Evolutionary conservation across 2,113 vertebrate species (phyloP), one percentile per base, ranked within the genome.

Genomic region (Tonatia bakeri): DNA sequence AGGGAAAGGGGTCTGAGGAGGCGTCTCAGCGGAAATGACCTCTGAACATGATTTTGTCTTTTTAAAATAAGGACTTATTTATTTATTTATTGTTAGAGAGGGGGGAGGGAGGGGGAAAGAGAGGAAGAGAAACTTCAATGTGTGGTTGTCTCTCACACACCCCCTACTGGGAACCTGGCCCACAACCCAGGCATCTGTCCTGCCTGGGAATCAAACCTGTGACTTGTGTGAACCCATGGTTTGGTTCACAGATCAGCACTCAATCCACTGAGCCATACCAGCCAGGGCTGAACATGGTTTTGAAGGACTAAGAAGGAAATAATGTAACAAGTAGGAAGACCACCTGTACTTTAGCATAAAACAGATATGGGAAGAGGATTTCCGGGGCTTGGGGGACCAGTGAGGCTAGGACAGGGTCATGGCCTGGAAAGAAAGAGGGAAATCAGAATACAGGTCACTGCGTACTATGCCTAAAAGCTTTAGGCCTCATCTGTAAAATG

Each of bases 371-470:
- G 10, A 28, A 59, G 50, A 91, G 12, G 20, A 54, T 40, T 79
- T 65, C 20, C 20, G 40, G 50, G 61, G 4, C 4, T n/a, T 92
- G 40, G 59, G 22, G 33, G 26, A 14, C 4, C 45, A 9, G 1
- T 1, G 6, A 12, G 33, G 40, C 4, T 3, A 47, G 17, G 45
- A 24, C 20, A 79, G 0, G 1, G 3, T 11, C 26, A 17, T 43
- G 11, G 61, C 14, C 7, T 38, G 28, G 31, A 83, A 4, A 40
- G 12, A 76, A 31, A 70, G 17, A 89, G 22, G 72, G 26, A 81
- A 82, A 81, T 87, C 31, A 26, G 77, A 81, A 59, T 40, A 28
- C 14, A 47, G n/a, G 15, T 14, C 50, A 38, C 16, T 43, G 47
- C 7, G 1, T 22, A 26, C 1, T 4, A 20, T 13, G 10, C 22